phyloP scores from a whole-genome alignment of 2,888 invertebrate species.

The Gonocerus acuteangulatus region DNA sequence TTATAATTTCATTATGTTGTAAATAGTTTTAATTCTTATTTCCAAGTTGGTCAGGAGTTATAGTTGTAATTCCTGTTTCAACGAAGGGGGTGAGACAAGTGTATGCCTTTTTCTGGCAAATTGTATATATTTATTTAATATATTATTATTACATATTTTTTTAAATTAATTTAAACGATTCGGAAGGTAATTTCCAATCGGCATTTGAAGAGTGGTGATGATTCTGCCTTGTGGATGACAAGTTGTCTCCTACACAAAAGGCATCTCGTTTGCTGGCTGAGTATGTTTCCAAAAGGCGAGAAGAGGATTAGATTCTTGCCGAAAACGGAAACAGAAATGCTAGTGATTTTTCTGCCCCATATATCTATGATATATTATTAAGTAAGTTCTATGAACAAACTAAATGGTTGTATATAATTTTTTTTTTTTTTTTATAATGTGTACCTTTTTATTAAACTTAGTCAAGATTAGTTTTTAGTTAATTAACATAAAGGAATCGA shows the following conservation, averaged over 20 bases:
- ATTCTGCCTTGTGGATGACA: slow-evolving; percentile 20
- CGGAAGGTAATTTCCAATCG: slow-evolving; percentile 51
- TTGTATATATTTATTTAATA: slow-evolving; percentile 21
- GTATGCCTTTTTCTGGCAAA: slow-evolving; percentile 38
- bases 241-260: slow-evolving; percentile 6
- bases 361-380: slow-evolving; percentile 95
- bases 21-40: slow-evolving; percentile 10
- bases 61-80: slow-evolving; percentile 28
- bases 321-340: slow-evolving; percentile 42
- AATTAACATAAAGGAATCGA: no score
- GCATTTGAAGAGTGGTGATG: slow-evolving; percentile 23
- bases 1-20: neutral
- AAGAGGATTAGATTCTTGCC: neutral
- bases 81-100: slow-evolving; percentile 32
- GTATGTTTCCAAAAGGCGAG: slow-evolving; percentile 26
- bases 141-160: slow-evolving; percentile 22
- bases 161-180: slow-evolving; percentile 24
- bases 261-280: slow-evolving; percentile 37
- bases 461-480: no score
- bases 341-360: slow-evolving; percentile 79
- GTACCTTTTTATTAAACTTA: neutral
- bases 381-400: slow-evolving; percentile 91
- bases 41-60: slow-evolving; percentile 28
- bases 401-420: slow-evolving; percentile 15
- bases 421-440: neutral